phyloP scores from a whole-genome alignment of 2,888 invertebrate species.

The Platycheirus albimanus region DNA sequence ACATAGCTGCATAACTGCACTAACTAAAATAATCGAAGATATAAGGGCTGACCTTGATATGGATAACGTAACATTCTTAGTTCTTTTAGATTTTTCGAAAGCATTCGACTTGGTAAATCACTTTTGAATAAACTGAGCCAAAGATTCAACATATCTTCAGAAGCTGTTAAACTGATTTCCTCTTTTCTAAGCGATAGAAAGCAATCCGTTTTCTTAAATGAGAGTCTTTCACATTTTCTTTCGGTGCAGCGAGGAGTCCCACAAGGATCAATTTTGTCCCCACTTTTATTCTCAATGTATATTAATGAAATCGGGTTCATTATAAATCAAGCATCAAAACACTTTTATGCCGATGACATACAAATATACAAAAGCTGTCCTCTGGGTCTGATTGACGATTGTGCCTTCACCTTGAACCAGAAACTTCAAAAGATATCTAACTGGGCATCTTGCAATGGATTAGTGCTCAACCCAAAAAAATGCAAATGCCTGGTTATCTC shows the following conservation, averaged over 20 bases:
- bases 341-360: slow-evolving; percentile 12
- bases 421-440: not conserved
- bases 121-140: not conserved
- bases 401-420: not conserved
- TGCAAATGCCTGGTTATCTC: not conserved
- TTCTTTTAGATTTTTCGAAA: not conserved
- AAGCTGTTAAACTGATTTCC: not conserved
- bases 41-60: no score
- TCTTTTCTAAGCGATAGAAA: not conserved
- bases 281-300: not conserved
- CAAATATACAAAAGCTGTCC: slow-evolving; percentile 1
- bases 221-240: not conserved
- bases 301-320: not conserved
- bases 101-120: not conserved
- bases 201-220: not conserved
- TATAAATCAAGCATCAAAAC: not conserved
- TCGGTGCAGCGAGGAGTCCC: not conserved
- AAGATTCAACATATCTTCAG: not conserved
- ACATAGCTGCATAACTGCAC: no score
- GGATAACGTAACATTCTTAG: no score
- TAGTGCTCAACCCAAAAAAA: not conserved
- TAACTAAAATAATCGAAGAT: no score
- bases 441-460: not conserved
- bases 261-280: not conserved
- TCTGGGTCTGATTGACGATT: not conserved